Evolutionary conservation across 2,113 vertebrate species (phyloP).

Genomic region (Spermophilus dauricus): DNA sequence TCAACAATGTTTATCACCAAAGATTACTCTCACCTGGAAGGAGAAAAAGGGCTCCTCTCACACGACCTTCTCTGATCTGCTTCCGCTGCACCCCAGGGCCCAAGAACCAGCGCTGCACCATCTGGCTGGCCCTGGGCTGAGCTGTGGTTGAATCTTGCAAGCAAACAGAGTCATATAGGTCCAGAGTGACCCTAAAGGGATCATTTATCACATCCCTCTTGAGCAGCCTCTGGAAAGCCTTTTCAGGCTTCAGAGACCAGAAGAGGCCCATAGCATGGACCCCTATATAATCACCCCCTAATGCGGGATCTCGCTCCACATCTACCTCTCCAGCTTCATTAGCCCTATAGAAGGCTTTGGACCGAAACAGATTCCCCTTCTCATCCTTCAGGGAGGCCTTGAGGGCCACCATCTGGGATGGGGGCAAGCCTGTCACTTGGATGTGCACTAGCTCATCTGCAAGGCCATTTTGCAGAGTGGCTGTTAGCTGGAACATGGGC

Average conservation of each 20-base stretch:
- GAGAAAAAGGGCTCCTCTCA: constrained; percentile 90
- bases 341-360: constrained; percentile 89
- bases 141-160: neutral
- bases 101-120: constrained; percentile 86
- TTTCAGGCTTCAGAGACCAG: constrained; percentile 87
- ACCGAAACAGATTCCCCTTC: constrained; percentile 88
- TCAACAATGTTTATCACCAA: neutral
- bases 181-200: constrained; percentile 83
- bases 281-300: constrained; percentile 89
- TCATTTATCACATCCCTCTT: constrained; percentile 87
- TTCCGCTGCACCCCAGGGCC: constrained; percentile 86
- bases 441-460: constrained; percentile 88
- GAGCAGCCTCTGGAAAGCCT: constrained; percentile 83
- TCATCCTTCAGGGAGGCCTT: constrained; percentile 90
- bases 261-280: constrained; percentile 91
- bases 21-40: constrained; percentile 87
- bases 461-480: constrained; percentile 62
- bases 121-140: constrained; percentile 76
- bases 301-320: constrained; percentile 75
- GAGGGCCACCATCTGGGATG: constrained; percentile 89
- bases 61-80: constrained; percentile 84
- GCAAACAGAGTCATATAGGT: constrained; percentile 44
- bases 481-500: constrained; percentile 72
- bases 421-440: constrained; percentile 87
- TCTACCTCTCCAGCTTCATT: constrained; percentile 87